Conservation (phyloP, 1,140 invertebrate species). For the Babylonia areolata region DNA sequence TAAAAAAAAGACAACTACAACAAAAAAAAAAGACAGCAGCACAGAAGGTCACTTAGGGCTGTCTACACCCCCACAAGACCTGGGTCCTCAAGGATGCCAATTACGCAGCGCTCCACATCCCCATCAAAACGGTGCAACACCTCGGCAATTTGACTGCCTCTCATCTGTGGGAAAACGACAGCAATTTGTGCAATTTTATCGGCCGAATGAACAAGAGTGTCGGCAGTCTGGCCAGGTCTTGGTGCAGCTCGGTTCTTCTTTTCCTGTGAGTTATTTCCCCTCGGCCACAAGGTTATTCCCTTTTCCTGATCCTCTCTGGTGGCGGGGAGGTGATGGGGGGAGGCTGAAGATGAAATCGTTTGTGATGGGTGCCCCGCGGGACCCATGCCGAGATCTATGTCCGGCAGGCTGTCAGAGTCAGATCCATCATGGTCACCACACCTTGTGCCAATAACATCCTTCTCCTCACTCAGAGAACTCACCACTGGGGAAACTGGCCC, state of each 20-base stretch:
- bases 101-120: constrained; percentile 26
- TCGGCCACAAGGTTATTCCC: neutral
- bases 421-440: neutral
- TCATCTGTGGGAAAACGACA: constrained; percentile 12
- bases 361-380: neutral
- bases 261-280: neutral
- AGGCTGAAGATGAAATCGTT: neutral
- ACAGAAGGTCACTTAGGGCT: too few species aligned
- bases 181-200: constrained; percentile 40
- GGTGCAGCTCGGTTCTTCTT: neutral
- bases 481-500: neutral
- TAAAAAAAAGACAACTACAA: too few species aligned
- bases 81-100: constrained; percentile 10
- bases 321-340: neutral
- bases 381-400: neutral
- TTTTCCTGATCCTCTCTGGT: neutral
- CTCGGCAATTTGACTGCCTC: constrained; percentile 16
- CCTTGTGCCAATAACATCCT: neutral
- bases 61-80: neutral
- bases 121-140: constrained; percentile 25
- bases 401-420: constrained; percentile 29
- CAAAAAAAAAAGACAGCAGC: too few species aligned
- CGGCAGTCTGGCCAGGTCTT: neutral
- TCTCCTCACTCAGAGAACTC: neutral
- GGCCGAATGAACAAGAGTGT: neutral